Evolutionary conservation across 1,140 invertebrate species (phyloP), one percentile per base, ranked within the genome.

Genomic region (Araneus ventricosus): DNA sequence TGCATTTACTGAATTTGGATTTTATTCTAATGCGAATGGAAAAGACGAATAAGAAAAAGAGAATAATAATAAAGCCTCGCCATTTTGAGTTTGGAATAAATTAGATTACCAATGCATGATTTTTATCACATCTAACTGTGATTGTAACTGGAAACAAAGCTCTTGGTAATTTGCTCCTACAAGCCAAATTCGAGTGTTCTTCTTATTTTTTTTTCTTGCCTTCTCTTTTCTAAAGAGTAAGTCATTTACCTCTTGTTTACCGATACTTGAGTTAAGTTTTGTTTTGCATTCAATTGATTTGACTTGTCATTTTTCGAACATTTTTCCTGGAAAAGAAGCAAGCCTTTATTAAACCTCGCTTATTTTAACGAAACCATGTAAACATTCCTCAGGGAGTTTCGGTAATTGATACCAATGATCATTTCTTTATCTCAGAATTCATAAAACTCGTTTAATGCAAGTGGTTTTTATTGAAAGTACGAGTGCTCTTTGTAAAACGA

Each of bases 41-140:
- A 84, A 20, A 52, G 41, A 57, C 10, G 34, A 84, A 57, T 41
- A 30, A 30, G 24, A 84, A 30, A 84, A 84, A 30, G 24, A 75
- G 67, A 75, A 57, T 27, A 59, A 59, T 86, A 86, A 57, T 59
- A 84, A 84, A 84, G 80, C 41, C 80, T 52, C 80, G 52, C 84
- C 84, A 86, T 86, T 86, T 59, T 86, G 52, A 86, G 84, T 45
- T 41, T 14, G 63, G 87, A 67, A 88, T 88, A 88, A 88, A 88
- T 88, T 88, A 88, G 87, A 88, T 88, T 88, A 88, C 61, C 61
- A 22, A 70, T 70, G 87, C 63, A 88, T 70, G 87, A 70, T 88
- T 88, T 88, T 88, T 88, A 88, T 88, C 87, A 88, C 87, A 45
- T 67, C 24, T 88, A 88, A 37, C 87, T 88, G 61, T 88, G 87